phyloP scores from a whole-genome alignment of 2,888 invertebrate genomes.

The Orchesellides sinensis region DNA sequence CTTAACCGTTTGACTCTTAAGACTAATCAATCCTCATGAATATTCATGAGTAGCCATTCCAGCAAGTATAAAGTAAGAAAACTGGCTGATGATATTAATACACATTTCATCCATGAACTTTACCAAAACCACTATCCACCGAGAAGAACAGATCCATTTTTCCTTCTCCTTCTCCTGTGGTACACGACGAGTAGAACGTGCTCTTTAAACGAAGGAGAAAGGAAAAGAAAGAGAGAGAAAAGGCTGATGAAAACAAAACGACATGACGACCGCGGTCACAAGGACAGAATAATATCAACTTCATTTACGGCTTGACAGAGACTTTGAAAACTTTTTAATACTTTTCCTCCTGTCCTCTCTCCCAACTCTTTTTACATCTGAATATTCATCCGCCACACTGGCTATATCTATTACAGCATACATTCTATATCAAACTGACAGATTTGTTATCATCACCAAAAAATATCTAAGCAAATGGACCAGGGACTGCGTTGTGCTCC shows the following conservation, averaged over 20 bases:
- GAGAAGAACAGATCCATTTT: no score
- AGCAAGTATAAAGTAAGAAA: slow-evolving; percentile 21
- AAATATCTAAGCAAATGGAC: slow-evolving; percentile 44
- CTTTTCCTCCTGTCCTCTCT: slow-evolving; percentile 44
- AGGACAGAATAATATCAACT: slow-evolving; percentile 65
- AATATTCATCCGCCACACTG: slow-evolving; percentile 7
- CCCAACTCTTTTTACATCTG: background rate
- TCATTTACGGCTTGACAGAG: slow-evolving; percentile 61
- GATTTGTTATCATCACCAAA: slow-evolving; percentile 23
- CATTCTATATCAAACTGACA: slow-evolving; percentile 33
- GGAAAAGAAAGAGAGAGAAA: background rate
- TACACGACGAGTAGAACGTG: no score
- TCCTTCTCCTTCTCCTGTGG: background rate
- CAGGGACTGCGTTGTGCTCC: slow-evolving; percentile 20
- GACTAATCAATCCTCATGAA: slow-evolving; percentile 68
- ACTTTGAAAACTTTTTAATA: slow-evolving; percentile 61
- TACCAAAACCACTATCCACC: no score
- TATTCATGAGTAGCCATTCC: slow-evolving; percentile 57
- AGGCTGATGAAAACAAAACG: slow-evolving; percentile 18
- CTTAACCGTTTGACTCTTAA: slow-evolving; percentile 64
- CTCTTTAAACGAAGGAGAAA: background rate
- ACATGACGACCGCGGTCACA: slow-evolving; percentile 59
- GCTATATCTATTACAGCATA: background rate
- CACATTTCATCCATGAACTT: no score
- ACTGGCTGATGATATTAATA: no score